These are phyloP conservation scores for Gari tellinella DNA, from an alignment of 2,888 invertebrate genomes.

Conservation along the genomic window DNA sequence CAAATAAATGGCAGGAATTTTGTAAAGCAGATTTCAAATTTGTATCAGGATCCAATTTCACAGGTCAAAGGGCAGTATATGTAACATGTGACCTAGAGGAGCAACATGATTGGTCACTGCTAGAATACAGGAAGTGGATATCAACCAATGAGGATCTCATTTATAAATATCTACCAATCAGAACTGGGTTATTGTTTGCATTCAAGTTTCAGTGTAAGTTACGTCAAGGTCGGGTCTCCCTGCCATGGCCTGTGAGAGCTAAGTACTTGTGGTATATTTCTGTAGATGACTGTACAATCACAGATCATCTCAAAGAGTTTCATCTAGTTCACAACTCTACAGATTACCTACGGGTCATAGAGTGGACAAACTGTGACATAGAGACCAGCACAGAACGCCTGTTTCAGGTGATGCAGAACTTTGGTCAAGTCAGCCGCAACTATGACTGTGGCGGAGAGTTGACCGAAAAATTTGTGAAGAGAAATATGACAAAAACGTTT, in stretches of 20 bases:
- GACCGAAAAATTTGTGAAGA: slow-evolving; percentile 31
- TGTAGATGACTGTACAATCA: slow-evolving; percentile 43
- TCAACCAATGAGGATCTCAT: slow-evolving; percentile 22
- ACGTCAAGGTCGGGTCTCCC: slow-evolving; percentile 17
- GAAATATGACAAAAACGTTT: slow-evolving; percentile 38
- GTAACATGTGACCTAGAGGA: slow-evolving; percentile 42
- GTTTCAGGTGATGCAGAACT: slow-evolving; percentile 21
- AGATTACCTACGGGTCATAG: slow-evolving; percentile 37
- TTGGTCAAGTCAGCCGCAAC: slow-evolving; percentile 29
- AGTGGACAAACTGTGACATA: slow-evolving; percentile 26
- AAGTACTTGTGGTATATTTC: slow-evolving; percentile 46
- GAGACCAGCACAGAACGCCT: slow-evolving; percentile 15
- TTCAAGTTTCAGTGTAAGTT: slow-evolving; percentile 42
- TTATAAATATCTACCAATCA: slow-evolving; percentile 19
- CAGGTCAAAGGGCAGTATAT: slow-evolving; percentile 25
- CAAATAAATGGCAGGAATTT: slow-evolving; percentile 35
- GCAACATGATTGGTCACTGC: slow-evolving; percentile 40
- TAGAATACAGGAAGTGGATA: slow-evolving; percentile 50
- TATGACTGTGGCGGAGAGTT: slow-evolving; percentile 48
- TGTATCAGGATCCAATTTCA: slow-evolving; percentile 51
- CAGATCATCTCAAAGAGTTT: slow-evolving; percentile 40
- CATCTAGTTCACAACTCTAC: slow-evolving; percentile 14
- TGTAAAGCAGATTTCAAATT: slow-evolving; percentile 26
- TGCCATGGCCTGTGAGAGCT: slow-evolving; percentile 57
- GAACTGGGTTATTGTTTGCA: slow-evolving; percentile 22